phyloP scores from a whole-genome alignment of 2,113 vertebrate species.

The Rhombomys opimus region DNA sequence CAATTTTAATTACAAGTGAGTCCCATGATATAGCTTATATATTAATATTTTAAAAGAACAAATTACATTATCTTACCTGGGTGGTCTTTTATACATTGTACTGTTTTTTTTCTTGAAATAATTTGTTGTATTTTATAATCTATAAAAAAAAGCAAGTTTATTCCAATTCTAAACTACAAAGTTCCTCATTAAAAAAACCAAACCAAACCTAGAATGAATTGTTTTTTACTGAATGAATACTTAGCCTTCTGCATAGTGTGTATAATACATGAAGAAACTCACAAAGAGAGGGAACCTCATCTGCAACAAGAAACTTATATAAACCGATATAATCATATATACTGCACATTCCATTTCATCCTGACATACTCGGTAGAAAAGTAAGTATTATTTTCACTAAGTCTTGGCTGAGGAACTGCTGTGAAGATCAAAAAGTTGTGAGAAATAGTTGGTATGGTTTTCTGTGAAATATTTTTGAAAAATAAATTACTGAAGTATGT shows the following conservation, averaged over 20 bases:
- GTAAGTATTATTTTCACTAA: neutral
- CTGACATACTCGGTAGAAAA: neutral
- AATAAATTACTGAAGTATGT: neutral
- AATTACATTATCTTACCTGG: neutral
- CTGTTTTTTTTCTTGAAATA: slow-evolving; percentile 31
- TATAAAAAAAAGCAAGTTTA: neutral
- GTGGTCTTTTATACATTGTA: slow-evolving; percentile 21
- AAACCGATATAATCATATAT: neutral
- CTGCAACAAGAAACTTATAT: neutral
- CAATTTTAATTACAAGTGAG: neutral
- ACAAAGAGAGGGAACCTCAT: neutral
- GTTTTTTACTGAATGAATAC: neutral
- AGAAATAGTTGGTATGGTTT: neutral
- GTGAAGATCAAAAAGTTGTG: neutral
- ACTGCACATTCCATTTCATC: neutral
- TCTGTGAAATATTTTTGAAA: neutral
- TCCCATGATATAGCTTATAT: neutral
- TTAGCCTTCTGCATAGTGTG: neutral
- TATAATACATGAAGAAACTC: neutral
- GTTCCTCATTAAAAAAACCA: neutral
- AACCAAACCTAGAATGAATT: neutral
- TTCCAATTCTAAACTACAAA: neutral
- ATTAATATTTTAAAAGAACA: neutral
- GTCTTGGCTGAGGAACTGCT: neutral
- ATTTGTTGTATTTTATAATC: neutral